These are phyloP conservation scores for Pseudomugil tenellus DNA, from an alignment of 2,797 vertebrate species.

Conservation along the genomic window DNA sequence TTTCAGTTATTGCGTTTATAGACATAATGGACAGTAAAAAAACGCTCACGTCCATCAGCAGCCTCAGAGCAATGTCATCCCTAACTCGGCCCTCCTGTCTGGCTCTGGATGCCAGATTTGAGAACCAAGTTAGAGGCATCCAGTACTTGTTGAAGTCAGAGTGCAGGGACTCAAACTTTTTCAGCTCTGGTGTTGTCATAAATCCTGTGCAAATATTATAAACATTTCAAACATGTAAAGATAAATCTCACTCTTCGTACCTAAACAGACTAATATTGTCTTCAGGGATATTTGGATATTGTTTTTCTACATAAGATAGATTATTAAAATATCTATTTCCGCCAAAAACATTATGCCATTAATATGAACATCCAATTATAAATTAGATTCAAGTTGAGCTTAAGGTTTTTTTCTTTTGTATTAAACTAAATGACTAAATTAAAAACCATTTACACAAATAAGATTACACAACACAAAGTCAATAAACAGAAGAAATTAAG, in stretches of 20 bases:
- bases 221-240: too few relatives aligned
- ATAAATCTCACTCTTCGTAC: neutral
- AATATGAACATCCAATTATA: too few relatives aligned
- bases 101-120: conserved; percentile 87
- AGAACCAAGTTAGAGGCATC: conserved; percentile 93
- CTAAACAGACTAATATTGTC: neutral
- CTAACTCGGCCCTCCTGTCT: conserved; percentile 85
- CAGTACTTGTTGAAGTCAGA: conserved; percentile 95
- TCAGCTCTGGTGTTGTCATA: conserved; percentile 85
- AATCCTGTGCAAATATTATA: conserved; percentile 80
- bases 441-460: too few relatives aligned
- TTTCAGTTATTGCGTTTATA: neutral
- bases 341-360: too few relatives aligned
- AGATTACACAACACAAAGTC: too few relatives aligned
- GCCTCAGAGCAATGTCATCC: conserved; percentile 87
- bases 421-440: too few relatives aligned
- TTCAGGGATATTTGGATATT: too few relatives aligned
- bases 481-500: too few relatives aligned
- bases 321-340: too few relatives aligned
- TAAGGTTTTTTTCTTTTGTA: too few relatives aligned
- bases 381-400: too few relatives aligned
- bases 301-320: too few relatives aligned
- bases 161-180: conserved; percentile 86
- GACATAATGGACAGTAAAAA: neutral
- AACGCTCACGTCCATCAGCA: conserved; percentile 88